Evolutionary conservation across 2,888 invertebrate genomes (phyloP).

Genomic region (Electrophaes corylata): DNA sequence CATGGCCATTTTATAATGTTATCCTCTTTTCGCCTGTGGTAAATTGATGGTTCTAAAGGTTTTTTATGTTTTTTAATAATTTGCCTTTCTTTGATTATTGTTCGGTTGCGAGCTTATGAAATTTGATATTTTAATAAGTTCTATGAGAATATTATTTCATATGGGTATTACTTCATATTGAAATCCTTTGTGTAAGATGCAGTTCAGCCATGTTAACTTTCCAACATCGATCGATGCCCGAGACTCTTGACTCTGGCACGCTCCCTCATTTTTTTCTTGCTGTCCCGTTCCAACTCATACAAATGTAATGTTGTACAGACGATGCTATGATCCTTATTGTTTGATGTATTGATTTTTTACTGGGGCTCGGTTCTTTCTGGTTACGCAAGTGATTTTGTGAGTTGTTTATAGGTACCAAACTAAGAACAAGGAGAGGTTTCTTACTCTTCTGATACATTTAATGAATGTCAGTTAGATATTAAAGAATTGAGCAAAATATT

Average conservation of each 20-base stretch:
- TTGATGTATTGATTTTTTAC: slow-evolving; percentile 79
- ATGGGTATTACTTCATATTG: slow-evolving; percentile 26
- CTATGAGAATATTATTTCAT: slow-evolving; percentile 50
- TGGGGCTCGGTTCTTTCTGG: slow-evolving; percentile 53
- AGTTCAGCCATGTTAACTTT: slow-evolving; percentile 43
- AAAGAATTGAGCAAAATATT: background rate
- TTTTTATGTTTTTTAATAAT: slow-evolving; percentile 32
- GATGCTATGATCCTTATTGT: slow-evolving; percentile 71
- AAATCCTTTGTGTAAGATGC: slow-evolving; percentile 41
- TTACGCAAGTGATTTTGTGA: slow-evolving; percentile 46
- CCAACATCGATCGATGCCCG: slow-evolving; percentile 73
- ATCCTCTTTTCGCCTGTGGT: slow-evolving; percentile 49
- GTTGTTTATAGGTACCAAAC: too few species aligned
- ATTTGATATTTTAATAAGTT: slow-evolving; percentile 58
- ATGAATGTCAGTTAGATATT: background rate
- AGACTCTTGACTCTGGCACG: slow-evolving; percentile 78
- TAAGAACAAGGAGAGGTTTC: too few species aligned
- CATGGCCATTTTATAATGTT: slow-evolving; percentile 68
- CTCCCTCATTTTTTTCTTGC: slow-evolving; percentile 67
- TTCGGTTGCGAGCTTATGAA: slow-evolving; percentile 48
- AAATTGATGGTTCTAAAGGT: slow-evolving; percentile 35
- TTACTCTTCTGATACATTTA: too few species aligned
- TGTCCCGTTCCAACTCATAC: slow-evolving; percentile 67
- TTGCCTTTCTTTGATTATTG: slow-evolving; percentile 27
- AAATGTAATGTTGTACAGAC: slow-evolving; percentile 60